Evolutionary conservation across 2,888 invertebrate genomes (phyloP).

Genomic region (Spicauda simplicius): DNA sequence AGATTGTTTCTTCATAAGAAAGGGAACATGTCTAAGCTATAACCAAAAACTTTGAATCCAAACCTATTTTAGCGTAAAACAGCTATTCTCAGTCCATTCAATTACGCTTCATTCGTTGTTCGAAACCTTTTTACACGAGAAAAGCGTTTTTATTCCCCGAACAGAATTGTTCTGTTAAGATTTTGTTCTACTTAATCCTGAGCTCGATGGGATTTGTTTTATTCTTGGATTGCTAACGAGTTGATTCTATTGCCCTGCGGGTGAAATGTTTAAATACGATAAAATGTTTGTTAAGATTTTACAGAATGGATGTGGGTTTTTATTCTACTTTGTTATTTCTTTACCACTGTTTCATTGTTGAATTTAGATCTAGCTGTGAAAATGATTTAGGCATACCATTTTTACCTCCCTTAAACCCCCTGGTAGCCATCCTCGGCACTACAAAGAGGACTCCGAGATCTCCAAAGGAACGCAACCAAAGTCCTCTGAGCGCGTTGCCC

Average conservation of each 20-base stretch:
- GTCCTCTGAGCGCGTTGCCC: too few species aligned
- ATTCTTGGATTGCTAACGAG: constrained; percentile 22
- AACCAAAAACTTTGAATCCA: too few species aligned
- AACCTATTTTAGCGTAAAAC: not conserved
- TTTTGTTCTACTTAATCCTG: constrained; percentile 17
- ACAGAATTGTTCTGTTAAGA: not conserved
- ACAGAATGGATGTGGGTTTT: not conserved
- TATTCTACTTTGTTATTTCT: too few species aligned
- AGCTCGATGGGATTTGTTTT: constrained; percentile 17
- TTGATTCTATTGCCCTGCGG: constrained; percentile 13
- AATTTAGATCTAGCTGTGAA: too few species aligned
- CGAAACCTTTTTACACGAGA: not conserved
- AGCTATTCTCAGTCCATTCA: not conserved
- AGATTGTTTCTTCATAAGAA: too few species aligned
- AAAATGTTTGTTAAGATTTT: not conserved
- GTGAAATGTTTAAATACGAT: not conserved
- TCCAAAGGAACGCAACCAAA: too few species aligned
- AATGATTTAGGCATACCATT: too few species aligned
- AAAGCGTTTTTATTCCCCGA: not conserved
- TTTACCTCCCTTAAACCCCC: too few species aligned
- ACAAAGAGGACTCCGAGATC: too few species aligned
- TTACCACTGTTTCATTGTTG: too few species aligned
- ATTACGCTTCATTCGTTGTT: not conserved
- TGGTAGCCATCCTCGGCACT: too few species aligned
- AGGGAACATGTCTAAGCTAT: too few species aligned